Conservation (phyloP, 2,888 invertebrate genomes). For the Tetragonisca angustula region DNA sequence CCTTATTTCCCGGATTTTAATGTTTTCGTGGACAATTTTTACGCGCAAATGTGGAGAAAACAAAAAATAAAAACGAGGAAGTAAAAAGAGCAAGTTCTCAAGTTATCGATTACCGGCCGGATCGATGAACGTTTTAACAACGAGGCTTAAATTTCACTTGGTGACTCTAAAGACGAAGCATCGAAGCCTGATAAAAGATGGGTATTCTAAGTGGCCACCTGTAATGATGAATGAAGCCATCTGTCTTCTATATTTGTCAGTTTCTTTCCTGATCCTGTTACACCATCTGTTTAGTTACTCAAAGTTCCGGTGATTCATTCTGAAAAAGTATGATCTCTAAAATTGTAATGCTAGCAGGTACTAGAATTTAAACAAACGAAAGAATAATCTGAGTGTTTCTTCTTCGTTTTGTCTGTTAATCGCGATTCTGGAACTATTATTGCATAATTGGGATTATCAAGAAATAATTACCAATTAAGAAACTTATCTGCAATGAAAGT, state of each 20-base stretch:
- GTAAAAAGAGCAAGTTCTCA: background rate
- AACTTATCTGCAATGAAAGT: background rate
- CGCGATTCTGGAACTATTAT: background rate
- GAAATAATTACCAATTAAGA: background rate
- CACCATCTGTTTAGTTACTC: background rate
- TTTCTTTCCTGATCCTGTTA: slow-evolving; percentile 4
- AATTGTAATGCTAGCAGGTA: background rate
- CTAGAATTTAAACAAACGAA: background rate
- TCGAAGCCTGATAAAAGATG: slow-evolving; percentile 24
- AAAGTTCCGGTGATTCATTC: background rate
- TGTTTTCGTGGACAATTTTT: background rate
- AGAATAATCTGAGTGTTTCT: background rate
- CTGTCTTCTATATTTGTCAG: slow-evolving; percentile 5
- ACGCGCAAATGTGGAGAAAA: background rate
- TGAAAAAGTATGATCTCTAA: background rate
- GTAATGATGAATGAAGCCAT: slow-evolving; percentile 53
- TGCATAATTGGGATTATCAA: background rate
- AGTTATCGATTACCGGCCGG: slow-evolving; percentile 20
- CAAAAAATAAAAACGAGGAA: background rate
- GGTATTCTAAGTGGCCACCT: slow-evolving; percentile 47
- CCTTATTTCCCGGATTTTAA: slow-evolving; percentile 5
- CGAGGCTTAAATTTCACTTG: slow-evolving; percentile 19
- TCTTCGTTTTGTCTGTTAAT: background rate
- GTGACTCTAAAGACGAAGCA: slow-evolving; percentile 5
- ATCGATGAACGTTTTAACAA: slow-evolving; percentile 34